phyloP scores from a whole-genome alignment of 1,140 invertebrate genomes.

The Anadara kagoshimensis region DNA sequence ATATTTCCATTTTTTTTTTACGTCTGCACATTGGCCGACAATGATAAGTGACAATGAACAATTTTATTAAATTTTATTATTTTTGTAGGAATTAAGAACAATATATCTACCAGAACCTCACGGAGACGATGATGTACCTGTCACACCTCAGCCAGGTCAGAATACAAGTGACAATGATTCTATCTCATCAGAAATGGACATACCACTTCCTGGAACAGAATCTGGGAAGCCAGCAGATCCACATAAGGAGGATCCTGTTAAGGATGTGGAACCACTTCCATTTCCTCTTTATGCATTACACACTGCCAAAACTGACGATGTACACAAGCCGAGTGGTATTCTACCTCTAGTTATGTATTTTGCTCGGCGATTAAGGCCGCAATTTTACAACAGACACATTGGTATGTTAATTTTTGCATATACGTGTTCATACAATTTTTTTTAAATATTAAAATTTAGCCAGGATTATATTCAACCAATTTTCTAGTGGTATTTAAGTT shows the following conservation, averaged over 20 bases:
- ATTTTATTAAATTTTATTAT: not conserved
- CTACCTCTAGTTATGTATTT: slow-evolving; percentile 65
- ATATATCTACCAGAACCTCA: slow-evolving; percentile 51
- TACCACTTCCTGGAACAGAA: slow-evolving; percentile 41
- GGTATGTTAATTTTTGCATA: slow-evolving; percentile 40
- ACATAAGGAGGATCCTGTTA: slow-evolving; percentile 46
- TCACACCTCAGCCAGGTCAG: slow-evolving; percentile 24
- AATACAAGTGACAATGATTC: slow-evolving; percentile 44
- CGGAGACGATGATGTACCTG: slow-evolving; percentile 65
- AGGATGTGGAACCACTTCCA: slow-evolving; percentile 51
- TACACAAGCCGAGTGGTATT: slow-evolving; percentile 59
- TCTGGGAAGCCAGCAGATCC: slow-evolving; percentile 20
- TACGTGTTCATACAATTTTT: too few relatives aligned
- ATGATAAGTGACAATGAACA: too few relatives aligned
- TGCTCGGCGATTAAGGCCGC: slow-evolving; percentile 55
- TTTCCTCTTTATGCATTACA: slow-evolving; percentile 67
- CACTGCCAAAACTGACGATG: slow-evolving; percentile 41
- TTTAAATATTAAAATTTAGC: too few relatives aligned
- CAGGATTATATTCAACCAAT: too few relatives aligned
- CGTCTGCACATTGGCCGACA: too few relatives aligned
- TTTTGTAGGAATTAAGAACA: slow-evolving; percentile 58
- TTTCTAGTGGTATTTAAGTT: too few relatives aligned
- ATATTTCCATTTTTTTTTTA: too few relatives aligned
- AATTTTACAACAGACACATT: slow-evolving; percentile 56
- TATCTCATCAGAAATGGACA: slow-evolving; percentile 56